phyloP scores from a whole-genome alignment of 2,888 invertebrate genomes.

The Eueremaeus valkanovi region DNA sequence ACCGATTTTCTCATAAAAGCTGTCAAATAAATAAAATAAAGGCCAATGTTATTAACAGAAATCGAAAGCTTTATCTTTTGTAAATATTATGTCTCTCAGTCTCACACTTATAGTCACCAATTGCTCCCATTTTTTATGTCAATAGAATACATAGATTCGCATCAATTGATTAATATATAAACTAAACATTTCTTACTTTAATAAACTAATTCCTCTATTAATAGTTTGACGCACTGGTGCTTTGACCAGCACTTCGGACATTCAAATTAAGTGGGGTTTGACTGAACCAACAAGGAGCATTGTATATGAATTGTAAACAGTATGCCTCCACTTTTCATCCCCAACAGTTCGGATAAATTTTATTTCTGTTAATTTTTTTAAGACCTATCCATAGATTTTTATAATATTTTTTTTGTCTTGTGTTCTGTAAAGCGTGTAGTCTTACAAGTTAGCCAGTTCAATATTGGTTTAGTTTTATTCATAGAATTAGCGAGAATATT shows the following conservation, averaged over 20 bases:
- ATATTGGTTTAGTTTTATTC: no score
- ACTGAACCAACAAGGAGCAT: no score
- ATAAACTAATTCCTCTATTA: neutral
- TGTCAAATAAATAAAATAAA: slow-evolving; percentile 21
- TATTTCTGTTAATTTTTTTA: no score
- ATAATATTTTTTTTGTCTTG: neutral
- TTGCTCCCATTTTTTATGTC: slow-evolving; percentile 12
- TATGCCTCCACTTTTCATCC: no score
- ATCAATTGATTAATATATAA: slow-evolving; percentile 11
- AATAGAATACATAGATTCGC: neutral
- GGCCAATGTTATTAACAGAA: slow-evolving; percentile 7
- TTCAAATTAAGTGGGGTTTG: no score
- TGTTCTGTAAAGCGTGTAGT: no score
- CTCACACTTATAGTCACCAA: neutral
- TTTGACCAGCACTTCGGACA: neutral
- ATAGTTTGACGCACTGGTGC: neutral
- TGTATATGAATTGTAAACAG: no score
- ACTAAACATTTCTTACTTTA: neutral
- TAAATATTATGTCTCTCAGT: slow-evolving; percentile 21
- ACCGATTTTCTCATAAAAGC: slow-evolving; percentile 29
- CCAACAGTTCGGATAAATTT: no score
- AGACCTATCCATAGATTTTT: neutral
- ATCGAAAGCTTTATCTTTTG: slow-evolving; percentile 29
- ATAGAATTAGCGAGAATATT: no score
- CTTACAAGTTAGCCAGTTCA: no score